Evolutionary conservation across 2,113 vertebrate genomes (phyloP).

Genomic region (Oncorhynchus nerka): DNA sequence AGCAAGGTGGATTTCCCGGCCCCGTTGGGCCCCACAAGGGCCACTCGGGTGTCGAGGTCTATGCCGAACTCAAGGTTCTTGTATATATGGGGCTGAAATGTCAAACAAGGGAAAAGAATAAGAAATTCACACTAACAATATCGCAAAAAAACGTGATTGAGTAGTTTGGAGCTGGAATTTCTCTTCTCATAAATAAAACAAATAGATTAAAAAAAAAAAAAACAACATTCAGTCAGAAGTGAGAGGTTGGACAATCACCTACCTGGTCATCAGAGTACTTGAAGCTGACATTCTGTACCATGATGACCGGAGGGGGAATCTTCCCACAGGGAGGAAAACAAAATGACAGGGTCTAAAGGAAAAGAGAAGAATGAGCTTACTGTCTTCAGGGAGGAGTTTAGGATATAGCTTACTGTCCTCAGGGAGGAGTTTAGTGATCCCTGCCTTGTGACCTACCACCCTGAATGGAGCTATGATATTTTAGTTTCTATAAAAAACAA

Average conservation of each 20-base stretch:
- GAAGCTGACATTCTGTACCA: slow-evolving; percentile 91
- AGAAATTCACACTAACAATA: no score
- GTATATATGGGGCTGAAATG: slow-evolving; percentile 81
- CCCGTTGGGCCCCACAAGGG: slow-evolving; percentile 87
- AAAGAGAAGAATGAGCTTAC: neutral
- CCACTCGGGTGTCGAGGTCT: slow-evolving; percentile 85
- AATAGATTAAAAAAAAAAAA: no score
- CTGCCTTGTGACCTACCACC: no score
- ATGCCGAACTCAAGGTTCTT: slow-evolving; percentile 88
- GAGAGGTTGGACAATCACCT: slow-evolving; percentile 38
- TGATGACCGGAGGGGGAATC: slow-evolving; percentile 89
- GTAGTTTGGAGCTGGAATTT: no score
- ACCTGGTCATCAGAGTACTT: slow-evolving; percentile 82
- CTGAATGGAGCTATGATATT: no score
- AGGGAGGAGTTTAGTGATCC: no score
- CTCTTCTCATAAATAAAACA: no score
- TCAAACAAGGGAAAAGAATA: neutral
- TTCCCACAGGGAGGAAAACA: slow-evolving; percentile 87
- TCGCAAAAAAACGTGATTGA: neutral
- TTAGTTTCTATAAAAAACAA: no score
- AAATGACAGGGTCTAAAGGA: slow-evolving; percentile 82
- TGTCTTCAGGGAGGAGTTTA: neutral
- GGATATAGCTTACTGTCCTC: no score
- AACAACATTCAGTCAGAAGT: no score
- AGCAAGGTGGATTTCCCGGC: slow-evolving; percentile 86